phyloP scores from a whole-genome alignment of 2,797 vertebrate genomes.

The Silurus aristotelis region DNA sequence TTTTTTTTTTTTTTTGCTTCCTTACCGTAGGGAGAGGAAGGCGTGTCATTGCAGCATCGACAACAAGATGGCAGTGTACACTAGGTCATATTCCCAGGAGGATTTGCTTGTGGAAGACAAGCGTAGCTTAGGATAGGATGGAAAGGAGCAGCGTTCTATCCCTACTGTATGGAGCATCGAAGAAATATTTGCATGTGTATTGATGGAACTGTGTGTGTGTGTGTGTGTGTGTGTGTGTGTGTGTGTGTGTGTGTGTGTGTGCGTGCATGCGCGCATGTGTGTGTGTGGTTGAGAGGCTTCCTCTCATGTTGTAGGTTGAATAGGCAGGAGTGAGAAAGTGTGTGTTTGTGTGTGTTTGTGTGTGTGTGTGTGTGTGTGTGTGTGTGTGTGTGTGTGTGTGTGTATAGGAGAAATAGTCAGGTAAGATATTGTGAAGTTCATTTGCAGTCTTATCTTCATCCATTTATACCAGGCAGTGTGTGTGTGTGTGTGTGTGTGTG shows the following conservation, averaged over 20 bases:
- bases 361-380: not conserved
- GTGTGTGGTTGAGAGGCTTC: not conserved
- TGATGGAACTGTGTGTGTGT: slow-evolving; percentile 49
- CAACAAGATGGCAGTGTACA: slow-evolving; percentile 85
- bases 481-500: not conserved
- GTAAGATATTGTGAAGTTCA: slow-evolving; percentile 47
- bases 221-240: slow-evolving; percentile 28
- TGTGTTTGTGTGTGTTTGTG: not conserved
- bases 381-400: slow-evolving; percentile 1
- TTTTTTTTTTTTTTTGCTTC: slow-evolving; percentile 11
- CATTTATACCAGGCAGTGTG: slow-evolving; percentile 68
- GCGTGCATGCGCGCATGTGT: too few species aligned
- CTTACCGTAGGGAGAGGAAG: slow-evolving; percentile 59
- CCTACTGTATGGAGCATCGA: slow-evolving; percentile 26
- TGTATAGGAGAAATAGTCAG: slow-evolving; percentile 46
- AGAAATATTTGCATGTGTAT: slow-evolving; percentile 17
- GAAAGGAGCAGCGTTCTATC: slow-evolving; percentile 26
- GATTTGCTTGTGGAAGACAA: slow-evolving; percentile 50
- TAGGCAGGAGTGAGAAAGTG: not conserved
- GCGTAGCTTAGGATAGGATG: slow-evolving; percentile 31
- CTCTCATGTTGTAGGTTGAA: not conserved
- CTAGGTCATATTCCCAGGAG: slow-evolving; percentile 77
- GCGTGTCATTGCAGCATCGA: slow-evolving; percentile 78
- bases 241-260: not conserved
- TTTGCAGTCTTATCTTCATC: slow-evolving; percentile 64